Base-by-base conservation (phyloP, 2,113 vertebrate species). In the Pithys albifrons region DNA sequence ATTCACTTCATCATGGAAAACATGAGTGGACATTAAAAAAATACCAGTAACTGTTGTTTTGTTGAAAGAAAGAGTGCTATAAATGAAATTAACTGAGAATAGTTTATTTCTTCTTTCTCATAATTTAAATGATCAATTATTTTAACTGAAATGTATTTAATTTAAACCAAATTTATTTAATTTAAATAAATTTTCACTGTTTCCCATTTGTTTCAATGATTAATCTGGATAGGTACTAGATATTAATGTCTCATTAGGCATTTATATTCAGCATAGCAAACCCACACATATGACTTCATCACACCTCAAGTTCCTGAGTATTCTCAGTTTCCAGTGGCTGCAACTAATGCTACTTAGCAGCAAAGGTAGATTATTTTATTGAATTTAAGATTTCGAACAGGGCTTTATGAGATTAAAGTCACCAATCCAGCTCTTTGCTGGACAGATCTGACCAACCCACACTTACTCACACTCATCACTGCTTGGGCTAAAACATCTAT, bases 301-400 rank as follows among this genome's bases (percentile, higher is more conserved):
- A 52, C 31, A 82, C 64, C 66, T 90, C 27, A 77, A 78, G 59
- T 64, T 86, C 43, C 59, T 80, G 39, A 86, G 39, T 18, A 73
- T 46, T 90, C 28, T 76, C 43, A 81, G 37, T 9, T 93, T 93
- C 88, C 84, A 64, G 54, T 61, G 67, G 43, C 69, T 85, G n/a
- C 79, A 91, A 71, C 78, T 96, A 93, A 96, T 88, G 79, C 91
- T 96, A 57, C 79, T 83, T 67, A 94, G 70, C 66, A 91, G 58
- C 28, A 82, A 87, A 91, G 55, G 15, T 49, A 92, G 76, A 82
- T 92, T 87, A 93, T 85, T 90, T 88, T 72, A 93, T 35, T 77
- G 66, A 85, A 85, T 9, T 78, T 82, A 88, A 96, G 48, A 27
- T 64, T 77, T 89, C 41, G 33, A 59, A 39, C 29, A 77, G 62